These are phyloP conservation scores for Antigone vipio DNA, from an alignment of 2,113 vertebrate species.

Conservation along the genomic window DNA sequence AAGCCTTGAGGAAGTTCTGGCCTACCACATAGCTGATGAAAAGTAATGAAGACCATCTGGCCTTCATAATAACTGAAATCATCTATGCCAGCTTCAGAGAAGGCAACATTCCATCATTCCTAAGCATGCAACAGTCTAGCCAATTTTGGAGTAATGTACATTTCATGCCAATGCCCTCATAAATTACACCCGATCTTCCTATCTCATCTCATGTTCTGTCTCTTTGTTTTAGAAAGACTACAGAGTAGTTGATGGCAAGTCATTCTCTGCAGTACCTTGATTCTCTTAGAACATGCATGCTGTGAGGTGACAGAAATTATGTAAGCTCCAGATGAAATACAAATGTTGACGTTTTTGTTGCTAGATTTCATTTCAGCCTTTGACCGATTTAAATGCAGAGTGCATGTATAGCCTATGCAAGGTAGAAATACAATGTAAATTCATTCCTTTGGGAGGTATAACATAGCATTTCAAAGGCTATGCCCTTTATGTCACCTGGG, in stretches of 20 bases:
- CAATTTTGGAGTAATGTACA: neutral
- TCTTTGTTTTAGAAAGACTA: neutral
- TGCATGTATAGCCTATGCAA: neutral
- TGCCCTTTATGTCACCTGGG: neutral
- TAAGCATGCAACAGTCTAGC: neutral
- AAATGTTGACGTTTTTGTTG: neutral
- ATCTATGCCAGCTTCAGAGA: conserved; percentile 36
- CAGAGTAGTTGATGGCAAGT: neutral
- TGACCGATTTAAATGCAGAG: neutral
- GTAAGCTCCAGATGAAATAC: neutral
- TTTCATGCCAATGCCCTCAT: neutral
- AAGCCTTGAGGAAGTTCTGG: conserved; percentile 38
- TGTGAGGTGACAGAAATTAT: neutral
- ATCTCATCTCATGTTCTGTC: neutral
- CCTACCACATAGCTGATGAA: conserved; percentile 11
- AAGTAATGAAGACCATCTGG: conserved; percentile 51
- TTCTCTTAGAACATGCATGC: neutral
- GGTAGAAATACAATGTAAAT: neutral
- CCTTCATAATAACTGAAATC: conserved; percentile 1
- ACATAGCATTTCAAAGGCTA: neutral
- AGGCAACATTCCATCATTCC: conserved; percentile 15
- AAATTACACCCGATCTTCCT: neutral
- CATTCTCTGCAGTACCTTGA: neutral
- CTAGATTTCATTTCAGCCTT: neutral
- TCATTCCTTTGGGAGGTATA: neutral